Percentiles rank a stretch among this genome's conserved stretches.
phyloP scores from a whole-genome alignment of 2,797 vertebrate genomes.

The Falco concolor region DNA sequence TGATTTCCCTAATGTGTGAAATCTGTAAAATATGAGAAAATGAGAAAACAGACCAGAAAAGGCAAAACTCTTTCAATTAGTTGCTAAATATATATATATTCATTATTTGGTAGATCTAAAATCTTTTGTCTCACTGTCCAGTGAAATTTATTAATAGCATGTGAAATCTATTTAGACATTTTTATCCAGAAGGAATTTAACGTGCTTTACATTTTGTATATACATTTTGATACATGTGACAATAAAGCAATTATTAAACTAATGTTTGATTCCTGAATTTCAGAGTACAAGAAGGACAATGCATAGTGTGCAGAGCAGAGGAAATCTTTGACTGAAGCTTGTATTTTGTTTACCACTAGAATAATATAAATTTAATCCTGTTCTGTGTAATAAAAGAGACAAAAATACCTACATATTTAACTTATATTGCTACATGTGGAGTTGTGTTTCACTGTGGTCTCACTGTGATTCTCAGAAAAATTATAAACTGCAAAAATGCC shows the following conservation, averaged over 20 bases:
- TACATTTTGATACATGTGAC: not conserved
- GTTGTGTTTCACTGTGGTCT: not conserved
- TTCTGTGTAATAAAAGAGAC: not conserved
- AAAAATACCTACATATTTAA: not conserved
- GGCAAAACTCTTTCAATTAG: not conserved
- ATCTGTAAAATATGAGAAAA: not conserved
- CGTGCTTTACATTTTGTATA: not conserved
- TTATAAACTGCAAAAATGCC: not conserved
- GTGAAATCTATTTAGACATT: not conserved
- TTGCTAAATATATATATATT: not conserved
- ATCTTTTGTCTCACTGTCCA: not conserved
- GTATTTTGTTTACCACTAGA: not conserved
- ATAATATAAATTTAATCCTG: not conserved
- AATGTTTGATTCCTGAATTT: not conserved
- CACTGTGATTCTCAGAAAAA: not conserved
- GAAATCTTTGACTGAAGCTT: not conserved
- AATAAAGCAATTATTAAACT: not conserved
- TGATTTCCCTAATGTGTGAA: not conserved
- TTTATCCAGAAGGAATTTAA: not conserved
- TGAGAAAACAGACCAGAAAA: not conserved
- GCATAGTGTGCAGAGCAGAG: not conserved
- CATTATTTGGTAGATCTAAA: not conserved
- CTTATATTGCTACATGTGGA: not conserved
- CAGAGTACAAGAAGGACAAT: not conserved
- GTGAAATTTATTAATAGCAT: not conserved